A percentile compares a stretch with the other conserved stretches of the same genome.
These are phyloP conservation scores for Hypena proboscidalis DNA, from an alignment of 2,888 invertebrate species.

Conservation along the genomic window DNA sequence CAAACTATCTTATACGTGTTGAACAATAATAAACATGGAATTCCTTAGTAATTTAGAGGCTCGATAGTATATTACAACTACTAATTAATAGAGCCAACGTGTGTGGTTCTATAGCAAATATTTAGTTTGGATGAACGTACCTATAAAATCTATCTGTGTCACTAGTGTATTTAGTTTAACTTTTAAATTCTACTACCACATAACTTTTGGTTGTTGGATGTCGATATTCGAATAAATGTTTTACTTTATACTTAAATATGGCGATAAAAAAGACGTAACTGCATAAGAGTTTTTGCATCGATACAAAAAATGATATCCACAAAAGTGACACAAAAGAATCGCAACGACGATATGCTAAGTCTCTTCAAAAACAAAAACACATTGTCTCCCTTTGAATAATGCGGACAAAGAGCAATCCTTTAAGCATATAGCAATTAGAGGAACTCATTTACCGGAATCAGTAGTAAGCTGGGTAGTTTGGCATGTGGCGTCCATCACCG, in stretches of 20 bases:
- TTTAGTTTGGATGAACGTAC: conserved; percentile 26
- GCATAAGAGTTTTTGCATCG: too few species aligned
- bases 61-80: conserved; percentile 27
- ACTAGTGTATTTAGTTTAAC: neutral
- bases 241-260: too few species aligned
- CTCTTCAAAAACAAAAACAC: too few species aligned
- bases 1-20: conserved; percentile 32
- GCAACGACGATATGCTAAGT: neutral
- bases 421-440: conserved; percentile 48
- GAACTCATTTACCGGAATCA: conserved; percentile 60
- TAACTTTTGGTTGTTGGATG: neutral
- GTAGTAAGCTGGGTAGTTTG: conserved; percentile 43
- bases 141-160: conserved; percentile 3
- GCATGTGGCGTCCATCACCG: conserved; percentile 46
- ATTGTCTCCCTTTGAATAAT: neutral
- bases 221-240: neutral
- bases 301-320: too few species aligned
- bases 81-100: conserved; percentile 38
- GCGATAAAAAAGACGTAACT: too few species aligned
- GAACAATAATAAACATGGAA: conserved; percentile 35
- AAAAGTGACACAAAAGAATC: neutral
- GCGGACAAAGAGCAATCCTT: conserved; percentile 3
- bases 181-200: neutral
- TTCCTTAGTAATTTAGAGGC: conserved; percentile 38
- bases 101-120: conserved; percentile 29